Evolutionary conservation across 2,797 vertebrate species (phyloP).

Genomic region (Phalanger gymnotis): DNA sequence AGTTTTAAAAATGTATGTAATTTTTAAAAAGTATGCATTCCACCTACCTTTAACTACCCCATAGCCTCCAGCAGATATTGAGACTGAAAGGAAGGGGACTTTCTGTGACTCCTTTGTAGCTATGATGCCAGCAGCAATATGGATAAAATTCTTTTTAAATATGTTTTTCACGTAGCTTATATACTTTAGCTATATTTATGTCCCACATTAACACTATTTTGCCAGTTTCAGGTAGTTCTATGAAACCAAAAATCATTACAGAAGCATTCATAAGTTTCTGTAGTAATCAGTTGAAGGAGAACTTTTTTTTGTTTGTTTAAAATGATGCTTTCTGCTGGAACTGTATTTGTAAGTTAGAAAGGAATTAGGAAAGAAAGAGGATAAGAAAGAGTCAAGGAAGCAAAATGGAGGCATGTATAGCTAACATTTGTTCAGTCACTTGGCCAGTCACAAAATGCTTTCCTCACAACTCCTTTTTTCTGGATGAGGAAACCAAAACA

Average conservation of each 20-base stretch:
- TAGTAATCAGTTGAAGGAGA: neutral
- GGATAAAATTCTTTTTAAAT: conserved; percentile 19
- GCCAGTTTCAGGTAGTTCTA: conserved; percentile 8
- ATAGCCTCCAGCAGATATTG: neutral
- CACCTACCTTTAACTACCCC: neutral
- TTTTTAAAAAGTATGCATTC: conserved; percentile 30
- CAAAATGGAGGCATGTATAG: neutral
- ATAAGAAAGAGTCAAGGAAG: neutral
- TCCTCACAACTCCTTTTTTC: neutral
- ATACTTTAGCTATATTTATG: neutral
- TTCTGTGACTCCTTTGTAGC: conserved; percentile 9
- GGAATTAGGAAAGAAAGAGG: neutral
- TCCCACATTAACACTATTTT: conserved; percentile 2
- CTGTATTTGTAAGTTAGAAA: conserved; percentile 1
- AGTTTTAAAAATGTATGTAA: neutral
- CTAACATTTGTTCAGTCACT: neutral
- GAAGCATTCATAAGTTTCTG: conserved; percentile 2
- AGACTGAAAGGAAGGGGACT: neutral
- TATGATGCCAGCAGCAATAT: conserved; percentile 7
- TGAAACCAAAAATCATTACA: neutral
- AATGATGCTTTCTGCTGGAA: neutral
- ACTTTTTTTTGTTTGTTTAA: neutral
- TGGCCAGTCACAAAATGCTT: neutral
- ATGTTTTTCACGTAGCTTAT: neutral
- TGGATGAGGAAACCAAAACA: neutral